Evolutionary conservation across 2,113 vertebrate species (phyloP).

Genomic region (Nettapus auritus): DNA sequence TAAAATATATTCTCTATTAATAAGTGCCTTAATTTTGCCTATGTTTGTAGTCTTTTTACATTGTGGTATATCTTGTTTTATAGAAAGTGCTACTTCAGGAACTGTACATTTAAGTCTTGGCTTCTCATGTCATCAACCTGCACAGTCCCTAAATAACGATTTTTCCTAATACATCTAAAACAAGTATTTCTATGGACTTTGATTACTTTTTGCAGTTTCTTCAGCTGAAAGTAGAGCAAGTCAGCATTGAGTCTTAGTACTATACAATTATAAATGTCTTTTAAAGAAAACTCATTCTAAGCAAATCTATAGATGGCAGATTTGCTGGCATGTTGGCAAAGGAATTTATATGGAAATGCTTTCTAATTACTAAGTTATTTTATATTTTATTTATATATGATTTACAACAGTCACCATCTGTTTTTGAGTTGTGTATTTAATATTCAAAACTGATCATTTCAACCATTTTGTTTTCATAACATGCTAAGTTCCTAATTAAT

Average conservation of each 20-base stretch:
- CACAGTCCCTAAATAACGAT: background rate
- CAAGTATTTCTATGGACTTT: background rate
- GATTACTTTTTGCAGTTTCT: background rate
- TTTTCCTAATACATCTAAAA: background rate
- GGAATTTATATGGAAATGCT: background rate
- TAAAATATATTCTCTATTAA: background rate
- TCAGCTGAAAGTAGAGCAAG: background rate
- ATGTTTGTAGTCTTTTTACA: background rate
- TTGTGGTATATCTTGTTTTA: background rate
- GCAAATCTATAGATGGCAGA: background rate
- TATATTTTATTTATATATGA: conserved; percentile 4
- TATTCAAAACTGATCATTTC: background rate
- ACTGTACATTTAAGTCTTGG: background rate
- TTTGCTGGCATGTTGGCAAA: background rate
- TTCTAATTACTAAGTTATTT: background rate
- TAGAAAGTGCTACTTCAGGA: background rate
- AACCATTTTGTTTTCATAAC: background rate
- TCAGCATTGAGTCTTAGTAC: background rate
- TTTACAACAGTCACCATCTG: conserved; percentile 29
- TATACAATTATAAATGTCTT: background rate
- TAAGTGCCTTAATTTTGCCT: background rate
- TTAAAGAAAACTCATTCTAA: background rate
- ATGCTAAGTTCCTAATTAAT: background rate
- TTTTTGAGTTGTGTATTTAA: background rate
- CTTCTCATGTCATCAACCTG: background rate